Evolutionary conservation across 2,888 invertebrate species (phyloP), one percentile per base, ranked within the genome.

Genomic region (Piscicola geometra): DNA sequence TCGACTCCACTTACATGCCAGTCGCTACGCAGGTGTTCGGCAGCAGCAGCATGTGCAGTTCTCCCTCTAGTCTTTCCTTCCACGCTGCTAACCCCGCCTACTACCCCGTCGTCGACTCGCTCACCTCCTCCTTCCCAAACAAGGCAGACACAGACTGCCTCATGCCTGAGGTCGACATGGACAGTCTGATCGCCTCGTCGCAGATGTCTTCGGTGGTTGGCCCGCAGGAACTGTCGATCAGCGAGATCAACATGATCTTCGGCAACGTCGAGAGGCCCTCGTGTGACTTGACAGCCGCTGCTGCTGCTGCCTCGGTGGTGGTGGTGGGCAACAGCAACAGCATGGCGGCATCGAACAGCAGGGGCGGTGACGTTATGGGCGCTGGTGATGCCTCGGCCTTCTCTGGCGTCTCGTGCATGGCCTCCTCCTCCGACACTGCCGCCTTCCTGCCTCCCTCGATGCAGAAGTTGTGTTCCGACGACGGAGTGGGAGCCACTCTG

Each of bases 381-480:
- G 25, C 25, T 21, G 64, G 64, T 64, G 64, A 30, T n/a, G 64
- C 25, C 3, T n/a, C 64, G 21, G 64, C 9, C n/a, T 28, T n/a
- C 25, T 28, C 30, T 12, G 30, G n/a, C 5, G 30, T 64, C 9
- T 64, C 64, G 9, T 64, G 64, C 30, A 28, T 64, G 30, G n/a
- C 64, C 21, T 28, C 64, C 5, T 64, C 64, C 9, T 71, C 71
- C 18, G 71, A 71, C 2, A 68, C 68, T 9, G 3, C 32, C 35
- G n/a, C 32, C 30, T 56, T 52, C 52, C 71, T 71, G 56, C 71
- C 71, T 0, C 36, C 30, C 21, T 71, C 71, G 1, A 71, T 71
- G 71, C 71, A 71, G n/a, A 71, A 52, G 52, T 52, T 71, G 28
- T 71, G 71, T n/a, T 71, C 71, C 21, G 71, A 71, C 41, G 71